Evolutionary conservation across 2,113 vertebrate species (phyloP), one percentile per base, ranked within the genome.

Genomic region (Sialia sialis): DNA sequence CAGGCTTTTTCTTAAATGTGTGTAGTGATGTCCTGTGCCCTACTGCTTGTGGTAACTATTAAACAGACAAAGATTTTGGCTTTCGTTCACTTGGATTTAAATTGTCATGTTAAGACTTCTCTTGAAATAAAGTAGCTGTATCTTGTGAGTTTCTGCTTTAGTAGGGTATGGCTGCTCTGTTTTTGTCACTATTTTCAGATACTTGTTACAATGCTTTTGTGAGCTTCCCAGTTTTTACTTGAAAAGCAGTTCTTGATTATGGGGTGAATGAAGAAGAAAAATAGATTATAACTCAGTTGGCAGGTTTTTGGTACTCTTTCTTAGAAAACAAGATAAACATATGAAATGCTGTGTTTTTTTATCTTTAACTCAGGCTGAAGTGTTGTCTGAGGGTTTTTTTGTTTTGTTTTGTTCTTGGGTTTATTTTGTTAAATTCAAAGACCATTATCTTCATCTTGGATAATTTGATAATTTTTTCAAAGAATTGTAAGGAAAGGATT

Each of bases 221-320:
- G 41, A 52, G 9, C 3, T 51, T 72, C 26, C 11, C 9, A n/a
- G 4, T 39, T 90, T 49, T 67, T 58, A n/a, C 51, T 82, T n/a
- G 34, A 30, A 60, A 80, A 89, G 23, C 11, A 56, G 7, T 85
- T 83, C 13, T 81, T 6, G 2, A 8, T 36, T 21, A 26, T 26
- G 38, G 17, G 13, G 18, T 68, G 43, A 59, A 49, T 58, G 38
- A 70, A 87, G 38, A 16, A 1, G 1, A 66, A 49, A 68, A 81
- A 6, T 13, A 51, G 7, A 48, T 12, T 54, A 23, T 66, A 55
- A 63, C 39, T 91, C 46, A 51, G 7, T 30, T 60, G 9, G 18
- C 0, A 1, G 3, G 0, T 10, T 55, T 34, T 27, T 74, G 26
- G 7, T 39, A 29, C 6, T 76, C 13, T 54, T 77, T 77, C 22